These are phyloP conservation scores for Calcarius lapponicus DNA, from an alignment of 2,797 vertebrate species.

Conservation along the genomic window DNA sequence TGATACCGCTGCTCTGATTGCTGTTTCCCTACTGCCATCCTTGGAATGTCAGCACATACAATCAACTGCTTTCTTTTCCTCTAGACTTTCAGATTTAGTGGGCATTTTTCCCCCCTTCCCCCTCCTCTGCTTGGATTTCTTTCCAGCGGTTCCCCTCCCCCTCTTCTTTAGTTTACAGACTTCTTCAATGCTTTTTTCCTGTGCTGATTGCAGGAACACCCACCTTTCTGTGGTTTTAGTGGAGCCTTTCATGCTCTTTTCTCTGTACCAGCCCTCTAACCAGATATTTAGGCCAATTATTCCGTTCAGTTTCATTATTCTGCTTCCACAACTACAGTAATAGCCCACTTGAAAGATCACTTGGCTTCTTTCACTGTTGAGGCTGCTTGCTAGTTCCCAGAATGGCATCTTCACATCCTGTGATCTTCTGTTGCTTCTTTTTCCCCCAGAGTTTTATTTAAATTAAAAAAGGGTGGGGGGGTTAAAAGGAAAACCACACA, in stretches of 20 bases:
- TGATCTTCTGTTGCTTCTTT: constrained; percentile 9
- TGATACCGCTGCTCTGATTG: not conserved
- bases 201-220: constrained; percentile 66
- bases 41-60: constrained; percentile 42
- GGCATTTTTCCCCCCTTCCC: not conserved
- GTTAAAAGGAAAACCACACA: constrained; percentile 32
- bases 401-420: constrained; percentile 41
- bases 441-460: not conserved
- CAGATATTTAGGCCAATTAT: constrained; percentile 65
- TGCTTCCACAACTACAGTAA: constrained; percentile 53
- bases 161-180: constrained; percentile 38
- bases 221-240: constrained; percentile 64
- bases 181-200: constrained; percentile 37
- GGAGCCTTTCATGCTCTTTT: constrained; percentile 60
- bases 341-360: constrained; percentile 66
- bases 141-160: constrained; percentile 14
- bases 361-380: constrained; percentile 49
- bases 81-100: constrained; percentile 18
- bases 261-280: constrained; percentile 42
- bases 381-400: constrained; percentile 49
- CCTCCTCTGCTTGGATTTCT: constrained; percentile 20
- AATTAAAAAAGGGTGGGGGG: constrained; percentile 19
- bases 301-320: constrained; percentile 69
- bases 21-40: constrained; percentile 4
- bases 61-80: constrained; percentile 22